Evolutionary conservation across 2,888 invertebrate genomes (phyloP).

Genomic region (Brachycybe producta): DNA sequence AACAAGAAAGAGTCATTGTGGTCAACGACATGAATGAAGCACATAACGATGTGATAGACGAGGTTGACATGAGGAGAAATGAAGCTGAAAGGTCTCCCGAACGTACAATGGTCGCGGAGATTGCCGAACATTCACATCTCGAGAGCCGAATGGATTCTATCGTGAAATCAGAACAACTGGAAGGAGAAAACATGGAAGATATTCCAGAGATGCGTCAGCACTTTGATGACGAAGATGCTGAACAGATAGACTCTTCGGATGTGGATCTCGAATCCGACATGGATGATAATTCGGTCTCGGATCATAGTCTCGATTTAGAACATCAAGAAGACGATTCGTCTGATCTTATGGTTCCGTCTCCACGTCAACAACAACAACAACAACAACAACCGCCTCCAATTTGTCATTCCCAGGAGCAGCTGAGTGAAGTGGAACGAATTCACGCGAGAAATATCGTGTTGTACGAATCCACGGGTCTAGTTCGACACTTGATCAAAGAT

Average conservation of each 20-base stretch:
- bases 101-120: too few relatives aligned
- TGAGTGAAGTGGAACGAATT: neutral
- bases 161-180: neutral
- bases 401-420: neutral
- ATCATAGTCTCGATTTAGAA: conserved; percentile 8
- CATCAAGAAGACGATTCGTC: neutral
- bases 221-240: neutral
- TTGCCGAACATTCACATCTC: too few relatives aligned
- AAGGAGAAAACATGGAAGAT: neutral
- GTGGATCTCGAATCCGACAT: conserved; percentile 12
- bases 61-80: too few relatives aligned
- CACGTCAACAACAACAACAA: neutral
- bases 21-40: too few relatives aligned
- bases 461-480: too few relatives aligned
- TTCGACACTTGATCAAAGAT: neutral
- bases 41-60: too few relatives aligned
- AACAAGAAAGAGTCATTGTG: too few relatives aligned
- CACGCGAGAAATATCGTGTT: too few relatives aligned
- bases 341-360: neutral
- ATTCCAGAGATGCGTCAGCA: neutral
- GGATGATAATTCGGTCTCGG: conserved; percentile 6
- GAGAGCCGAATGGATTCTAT: too few relatives aligned
- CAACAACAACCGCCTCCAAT: neutral
- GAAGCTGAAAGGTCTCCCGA: too few relatives aligned
- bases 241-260: conserved; percentile 7